Percentiles rank a stretch among this genome's conserved stretches.
Evolutionary conservation across 2,797 vertebrate species (phyloP).

Genomic region (Darevskia mixta): DNA sequence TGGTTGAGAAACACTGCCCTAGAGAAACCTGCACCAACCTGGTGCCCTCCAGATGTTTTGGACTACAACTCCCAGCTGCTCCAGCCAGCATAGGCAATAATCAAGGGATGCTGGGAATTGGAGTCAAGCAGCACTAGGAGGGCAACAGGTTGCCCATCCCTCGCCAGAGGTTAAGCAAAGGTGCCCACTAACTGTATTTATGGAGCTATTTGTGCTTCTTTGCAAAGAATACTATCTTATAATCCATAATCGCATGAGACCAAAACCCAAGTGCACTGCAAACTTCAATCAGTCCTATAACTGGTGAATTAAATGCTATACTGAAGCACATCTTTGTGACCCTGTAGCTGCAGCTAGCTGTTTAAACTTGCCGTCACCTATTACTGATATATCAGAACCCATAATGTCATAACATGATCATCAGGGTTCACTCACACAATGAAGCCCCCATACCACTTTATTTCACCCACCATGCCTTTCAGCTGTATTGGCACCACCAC

Average conservation of each 20-base stretch:
- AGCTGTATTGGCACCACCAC: fast-evolving
- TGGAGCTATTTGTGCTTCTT: background rate
- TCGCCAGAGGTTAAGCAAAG: background rate
- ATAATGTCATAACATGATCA: background rate
- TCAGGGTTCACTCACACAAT: background rate
- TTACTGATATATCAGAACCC: background rate
- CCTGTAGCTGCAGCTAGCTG: background rate
- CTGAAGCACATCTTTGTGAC: background rate
- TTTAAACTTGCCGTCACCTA: background rate
- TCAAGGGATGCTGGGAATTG: too few relatives aligned
- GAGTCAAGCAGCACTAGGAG: too few relatives aligned
- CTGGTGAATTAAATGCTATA: background rate
- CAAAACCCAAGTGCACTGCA: background rate
- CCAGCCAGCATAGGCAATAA: too few relatives aligned
- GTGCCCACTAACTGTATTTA: background rate
- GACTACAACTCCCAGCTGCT: too few relatives aligned
- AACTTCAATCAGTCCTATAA: background rate
- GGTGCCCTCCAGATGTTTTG: too few relatives aligned
- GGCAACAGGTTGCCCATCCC: too few relatives aligned
- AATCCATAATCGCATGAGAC: background rate
- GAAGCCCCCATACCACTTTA: background rate
- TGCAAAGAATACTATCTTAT: background rate
- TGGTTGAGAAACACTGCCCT: too few relatives aligned
- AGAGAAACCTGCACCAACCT: too few relatives aligned
- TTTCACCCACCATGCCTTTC: background rate